These are phyloP conservation scores for Bombus consobrinus DNA, from an alignment of 1,140 invertebrate genomes.

Conservation along the genomic window DNA sequence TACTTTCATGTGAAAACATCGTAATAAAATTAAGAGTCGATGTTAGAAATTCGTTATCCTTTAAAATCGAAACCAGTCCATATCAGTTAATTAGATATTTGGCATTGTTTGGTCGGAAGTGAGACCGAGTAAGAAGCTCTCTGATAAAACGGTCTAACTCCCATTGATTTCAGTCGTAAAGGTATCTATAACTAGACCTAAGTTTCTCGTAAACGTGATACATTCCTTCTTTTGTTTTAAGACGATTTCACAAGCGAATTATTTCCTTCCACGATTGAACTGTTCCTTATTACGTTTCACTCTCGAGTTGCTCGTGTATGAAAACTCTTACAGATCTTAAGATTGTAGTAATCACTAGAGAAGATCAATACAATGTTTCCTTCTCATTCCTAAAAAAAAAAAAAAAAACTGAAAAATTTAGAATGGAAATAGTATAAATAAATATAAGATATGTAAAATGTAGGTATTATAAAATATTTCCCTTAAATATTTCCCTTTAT, in stretches of 20 bases:
- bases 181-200: conserved; percentile 2
- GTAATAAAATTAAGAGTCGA: not conserved
- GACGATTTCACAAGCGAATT: conserved; percentile 26
- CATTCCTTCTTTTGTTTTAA: conserved; percentile 12
- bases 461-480: too few relatives aligned
- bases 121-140: too few relatives aligned
- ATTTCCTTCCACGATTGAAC: not conserved
- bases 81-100: conserved; percentile 23
- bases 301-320: not conserved
- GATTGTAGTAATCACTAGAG: not conserved
- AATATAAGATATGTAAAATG: not conserved
- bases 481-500: too few relatives aligned
- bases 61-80: not conserved
- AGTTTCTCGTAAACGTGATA: conserved; percentile 1
- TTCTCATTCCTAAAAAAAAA: not conserved
- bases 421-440: not conserved
- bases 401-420: not conserved
- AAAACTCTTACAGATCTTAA: not conserved
- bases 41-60: not conserved
- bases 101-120: not conserved
- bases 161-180: conserved; percentile 33
- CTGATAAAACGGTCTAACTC: not conserved
- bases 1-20: not conserved
- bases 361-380: not conserved
- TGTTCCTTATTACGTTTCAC: not conserved